phyloP scores from a whole-genome alignment of 2,113 vertebrate species.

The Protomyctophum bolini region DNA sequence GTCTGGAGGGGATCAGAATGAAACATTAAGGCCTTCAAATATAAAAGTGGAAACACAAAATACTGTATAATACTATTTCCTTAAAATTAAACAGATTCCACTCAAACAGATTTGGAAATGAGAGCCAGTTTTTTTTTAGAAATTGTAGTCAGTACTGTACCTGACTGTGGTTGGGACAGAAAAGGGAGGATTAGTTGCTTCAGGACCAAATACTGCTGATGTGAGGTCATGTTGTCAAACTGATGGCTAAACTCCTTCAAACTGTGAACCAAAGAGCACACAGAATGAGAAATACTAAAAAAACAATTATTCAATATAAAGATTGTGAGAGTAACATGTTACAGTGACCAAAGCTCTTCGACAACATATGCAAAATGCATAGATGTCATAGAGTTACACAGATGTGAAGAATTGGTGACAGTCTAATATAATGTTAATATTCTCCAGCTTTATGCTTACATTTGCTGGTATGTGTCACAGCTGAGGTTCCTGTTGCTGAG shows the following conservation, averaged over 20 bases:
- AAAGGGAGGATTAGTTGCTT: conserved; percentile 48
- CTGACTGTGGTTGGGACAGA: conserved; percentile 43
- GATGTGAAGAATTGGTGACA: no score
- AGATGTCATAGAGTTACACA: no score
- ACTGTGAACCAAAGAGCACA: conserved; percentile 26
- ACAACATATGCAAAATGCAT: no score
- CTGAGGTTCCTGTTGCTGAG: conserved; percentile 67
- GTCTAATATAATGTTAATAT: background rate
- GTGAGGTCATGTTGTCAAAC: conserved; percentile 8
- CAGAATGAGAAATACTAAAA: background rate
- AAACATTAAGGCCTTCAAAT: background rate
- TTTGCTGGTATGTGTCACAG: conserved; percentile 71
- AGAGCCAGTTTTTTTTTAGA: background rate
- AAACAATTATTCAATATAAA: no score
- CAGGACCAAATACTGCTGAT: conserved; percentile 22
- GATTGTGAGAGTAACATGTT: no score
- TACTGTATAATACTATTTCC: no score
- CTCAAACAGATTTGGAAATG: no score
- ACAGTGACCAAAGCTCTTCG: no score
- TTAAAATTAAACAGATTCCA: no score
- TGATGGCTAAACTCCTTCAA: conserved; percentile 31
- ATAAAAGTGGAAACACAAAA: background rate
- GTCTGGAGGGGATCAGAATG: conserved; percentile 33
- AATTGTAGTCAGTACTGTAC: conserved; percentile 18
- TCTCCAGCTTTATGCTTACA: conserved; percentile 52